phyloP scores from a whole-genome alignment of 2,888 invertebrate genomes.

The Cheilosia pagana region DNA sequence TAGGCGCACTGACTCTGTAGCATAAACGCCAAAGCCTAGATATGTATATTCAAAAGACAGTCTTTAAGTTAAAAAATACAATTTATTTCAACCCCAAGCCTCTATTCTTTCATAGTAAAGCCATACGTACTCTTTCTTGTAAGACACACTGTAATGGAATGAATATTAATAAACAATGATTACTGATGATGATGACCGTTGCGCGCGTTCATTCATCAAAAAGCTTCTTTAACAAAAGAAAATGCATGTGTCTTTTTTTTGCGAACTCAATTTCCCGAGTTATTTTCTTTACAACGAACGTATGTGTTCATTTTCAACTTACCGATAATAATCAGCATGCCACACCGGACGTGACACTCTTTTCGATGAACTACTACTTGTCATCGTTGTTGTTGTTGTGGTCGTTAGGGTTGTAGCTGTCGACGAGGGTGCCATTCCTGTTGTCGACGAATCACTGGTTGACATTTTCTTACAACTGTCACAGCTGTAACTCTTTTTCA shows the following conservation, averaged over 20 bases:
- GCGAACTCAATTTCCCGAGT: slow-evolving; percentile 4
- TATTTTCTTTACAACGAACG: slow-evolving; percentile 43
- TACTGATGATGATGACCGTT: slow-evolving; percentile 43
- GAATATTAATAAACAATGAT: slow-evolving; percentile 34
- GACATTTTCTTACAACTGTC: slow-evolving; percentile 78
- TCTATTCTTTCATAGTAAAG: too few relatives aligned
- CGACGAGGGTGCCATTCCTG: slow-evolving; percentile 76
- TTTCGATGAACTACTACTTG: slow-evolving; percentile 74
- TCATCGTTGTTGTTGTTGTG: slow-evolving; percentile 82
- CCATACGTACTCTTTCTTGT: background rate
- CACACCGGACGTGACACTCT: slow-evolving; percentile 84
- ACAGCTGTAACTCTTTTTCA: slow-evolving; percentile 82
- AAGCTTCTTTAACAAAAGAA: slow-evolving; percentile 41
- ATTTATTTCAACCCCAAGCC: too few relatives aligned
- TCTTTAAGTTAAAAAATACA: too few relatives aligned
- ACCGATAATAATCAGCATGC: slow-evolving; percentile 88
- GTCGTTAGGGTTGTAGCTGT: slow-evolving; percentile 78
- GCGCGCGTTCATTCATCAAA: slow-evolving; percentile 61
- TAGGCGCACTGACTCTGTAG: too few relatives aligned
- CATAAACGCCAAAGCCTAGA: too few relatives aligned
- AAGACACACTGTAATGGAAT: slow-evolving; percentile 54
- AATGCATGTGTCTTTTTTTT: slow-evolving; percentile 10
- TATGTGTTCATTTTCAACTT: slow-evolving; percentile 82
- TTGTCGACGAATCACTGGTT: slow-evolving; percentile 65
- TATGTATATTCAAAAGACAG: too few relatives aligned